Conservation (phyloP, 2,888 invertebrate species). For the Craniophora ligustri region DNA sequence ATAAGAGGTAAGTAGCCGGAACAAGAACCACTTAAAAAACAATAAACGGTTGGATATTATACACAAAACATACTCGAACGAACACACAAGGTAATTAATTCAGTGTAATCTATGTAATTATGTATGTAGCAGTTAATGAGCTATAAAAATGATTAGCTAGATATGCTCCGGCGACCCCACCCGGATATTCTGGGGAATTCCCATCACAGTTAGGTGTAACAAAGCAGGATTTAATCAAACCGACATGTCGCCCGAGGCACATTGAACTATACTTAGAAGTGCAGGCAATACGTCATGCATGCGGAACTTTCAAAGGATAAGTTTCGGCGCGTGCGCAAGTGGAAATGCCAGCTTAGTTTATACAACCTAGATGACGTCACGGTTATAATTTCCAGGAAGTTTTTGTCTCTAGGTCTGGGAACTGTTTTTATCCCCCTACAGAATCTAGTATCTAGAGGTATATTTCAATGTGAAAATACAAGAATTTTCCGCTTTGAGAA, state of each 20-base stretch:
- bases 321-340: neutral
- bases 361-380: slow-evolving; percentile 11
- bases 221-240: slow-evolving; percentile 10
- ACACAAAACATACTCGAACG: slow-evolving; percentile 4
- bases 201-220: slow-evolving; percentile 22
- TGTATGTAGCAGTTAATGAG: slow-evolving; percentile 37
- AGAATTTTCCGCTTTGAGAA: neutral
- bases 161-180: slow-evolving; percentile 47
- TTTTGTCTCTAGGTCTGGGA: neutral
- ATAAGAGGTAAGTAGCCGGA: slow-evolving; percentile 5
- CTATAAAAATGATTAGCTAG: slow-evolving; percentile 48
- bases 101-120: slow-evolving; percentile 17
- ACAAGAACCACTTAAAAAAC: neutral
- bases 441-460: neutral
- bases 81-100: slow-evolving; percentile 34
- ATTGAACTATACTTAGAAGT: slow-evolving; percentile 19
- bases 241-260: neutral
- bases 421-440: neutral
- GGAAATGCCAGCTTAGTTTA: slow-evolving; percentile 16
- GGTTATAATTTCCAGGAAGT: neutral
- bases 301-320: slow-evolving; percentile 16
- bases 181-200: slow-evolving; percentile 50
- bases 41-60: slow-evolving; percentile 5
- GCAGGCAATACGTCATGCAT: slow-evolving; percentile 28
- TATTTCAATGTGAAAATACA: neutral